phyloP scores from a whole-genome alignment of 2,888 invertebrate genomes.

The Cataglyphis rosenhaueri region DNA sequence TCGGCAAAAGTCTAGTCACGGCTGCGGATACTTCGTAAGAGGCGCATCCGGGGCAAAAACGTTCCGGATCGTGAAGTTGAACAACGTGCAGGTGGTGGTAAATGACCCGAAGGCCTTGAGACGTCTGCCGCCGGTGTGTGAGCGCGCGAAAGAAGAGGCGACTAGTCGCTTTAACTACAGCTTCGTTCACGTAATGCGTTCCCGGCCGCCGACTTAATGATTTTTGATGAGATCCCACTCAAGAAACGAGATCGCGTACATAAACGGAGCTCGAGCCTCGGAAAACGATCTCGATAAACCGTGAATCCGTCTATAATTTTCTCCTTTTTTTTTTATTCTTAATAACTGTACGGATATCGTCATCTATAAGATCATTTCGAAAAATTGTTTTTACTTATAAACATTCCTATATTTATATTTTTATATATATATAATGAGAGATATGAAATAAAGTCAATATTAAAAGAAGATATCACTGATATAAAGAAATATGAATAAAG shows the following conservation, averaged over 20 bases:
- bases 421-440: background rate
- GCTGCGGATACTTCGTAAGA: conserved; percentile 40
- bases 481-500: background rate
- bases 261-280: background rate
- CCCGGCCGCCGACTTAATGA: conserved; percentile 41
- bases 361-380: background rate
- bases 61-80: conserved; percentile 70
- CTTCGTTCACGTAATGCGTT: conserved; percentile 62
- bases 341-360: background rate
- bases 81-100: conserved; percentile 83
- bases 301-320: background rate
- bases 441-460: conserved; percentile 3
- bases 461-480: conserved; percentile 21
- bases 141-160: conserved; percentile 63
- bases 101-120: conserved; percentile 84
- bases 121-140: conserved; percentile 75
- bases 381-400: background rate
- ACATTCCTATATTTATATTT: background rate
- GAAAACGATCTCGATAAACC: conserved; percentile 20
- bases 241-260: conserved; percentile 2
- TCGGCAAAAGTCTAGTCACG: conserved; percentile 49
- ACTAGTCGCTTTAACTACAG: conserved; percentile 55
- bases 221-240: conserved; percentile 23
- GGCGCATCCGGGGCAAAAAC: conserved; percentile 63
- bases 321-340: conserved; percentile 10